A percentile compares a stretch with the other conserved stretches of the same genome.
Conservation (phyloP, 2,888 invertebrate genomes). For the Lycophotia porphyrea region DNA sequence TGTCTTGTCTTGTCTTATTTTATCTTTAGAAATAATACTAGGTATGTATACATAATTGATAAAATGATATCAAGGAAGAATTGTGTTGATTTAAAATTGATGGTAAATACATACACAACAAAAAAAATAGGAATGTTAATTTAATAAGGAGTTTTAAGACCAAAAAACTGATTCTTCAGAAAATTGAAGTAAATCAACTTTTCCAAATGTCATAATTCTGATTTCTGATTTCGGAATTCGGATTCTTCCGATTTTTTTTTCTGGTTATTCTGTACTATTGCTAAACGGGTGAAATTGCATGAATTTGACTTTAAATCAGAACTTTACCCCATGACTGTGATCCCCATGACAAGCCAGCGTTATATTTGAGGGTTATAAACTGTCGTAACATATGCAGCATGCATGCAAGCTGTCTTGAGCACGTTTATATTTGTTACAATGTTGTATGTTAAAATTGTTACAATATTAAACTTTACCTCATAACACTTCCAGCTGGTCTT, state of each 20-base stretch:
- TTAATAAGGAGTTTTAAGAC: neutral
- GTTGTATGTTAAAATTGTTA: neutral
- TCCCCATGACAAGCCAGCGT: neutral
- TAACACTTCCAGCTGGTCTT: neutral
- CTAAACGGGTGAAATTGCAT: neutral
- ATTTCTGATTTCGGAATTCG: neutral
- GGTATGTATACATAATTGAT: neutral
- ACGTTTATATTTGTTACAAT: neutral
- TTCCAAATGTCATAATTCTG: neutral
- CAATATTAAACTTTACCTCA: neutral
- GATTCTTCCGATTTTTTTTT: neutral
- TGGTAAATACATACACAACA: neutral
- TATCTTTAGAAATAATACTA: neutral
- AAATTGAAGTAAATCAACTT: neutral
- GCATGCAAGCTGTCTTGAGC: neutral
- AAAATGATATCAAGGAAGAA: neutral
- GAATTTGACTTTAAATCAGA: neutral
- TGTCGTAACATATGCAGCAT: neutral
- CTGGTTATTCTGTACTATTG: neutral
- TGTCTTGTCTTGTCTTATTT: neutral
- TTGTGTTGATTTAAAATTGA: neutral
- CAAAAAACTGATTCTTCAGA: no score
- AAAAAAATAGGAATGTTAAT: neutral
- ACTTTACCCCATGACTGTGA: no score
- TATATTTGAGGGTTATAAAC: neutral